A percentile compares a stretch with the other conserved stretches of the same genome.
phyloP scores from a whole-genome alignment of 2,888 invertebrate species.

The Epicampocera succincta region DNA sequence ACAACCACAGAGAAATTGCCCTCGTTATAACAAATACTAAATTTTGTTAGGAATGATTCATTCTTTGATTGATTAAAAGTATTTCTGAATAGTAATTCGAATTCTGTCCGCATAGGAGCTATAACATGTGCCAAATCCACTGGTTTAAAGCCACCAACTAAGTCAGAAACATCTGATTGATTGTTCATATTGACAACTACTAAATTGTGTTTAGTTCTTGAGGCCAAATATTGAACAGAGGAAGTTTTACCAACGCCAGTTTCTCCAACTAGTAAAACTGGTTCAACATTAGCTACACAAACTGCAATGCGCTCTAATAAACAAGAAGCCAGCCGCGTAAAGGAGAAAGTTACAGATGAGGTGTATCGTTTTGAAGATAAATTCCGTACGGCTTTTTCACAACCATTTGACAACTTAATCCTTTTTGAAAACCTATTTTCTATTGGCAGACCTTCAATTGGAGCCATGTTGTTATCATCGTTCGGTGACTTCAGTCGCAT shows the following conservation, averaged over 20 bases:
- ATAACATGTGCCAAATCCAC: slow-evolving; percentile 93
- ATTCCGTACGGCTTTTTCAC: slow-evolving; percentile 61
- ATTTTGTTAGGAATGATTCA: slow-evolving; percentile 89
- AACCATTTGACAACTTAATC: slow-evolving; percentile 74
- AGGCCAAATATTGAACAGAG: slow-evolving; percentile 94
- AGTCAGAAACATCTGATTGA: slow-evolving; percentile 97
- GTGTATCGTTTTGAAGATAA: slow-evolving; percentile 75
- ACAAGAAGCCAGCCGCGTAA: slow-evolving; percentile 90
- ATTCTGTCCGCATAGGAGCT: slow-evolving; percentile 90
- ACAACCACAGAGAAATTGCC: slow-evolving; percentile 88
- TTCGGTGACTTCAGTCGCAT: slow-evolving; percentile 70
- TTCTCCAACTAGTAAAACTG: slow-evolving; percentile 97
- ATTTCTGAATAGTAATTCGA: slow-evolving; percentile 90
- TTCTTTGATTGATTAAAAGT: slow-evolving; percentile 91
- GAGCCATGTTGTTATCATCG: slow-evolving; percentile 20
- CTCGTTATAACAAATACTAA: slow-evolving; percentile 89
- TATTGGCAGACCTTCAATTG: slow-evolving; percentile 38
- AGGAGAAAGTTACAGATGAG: slow-evolving; percentile 86
- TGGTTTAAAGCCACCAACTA: slow-evolving; percentile 98
- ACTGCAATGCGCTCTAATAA: slow-evolving; percentile 94
- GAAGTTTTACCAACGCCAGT: slow-evolving; percentile 99
- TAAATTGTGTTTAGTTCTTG: slow-evolving; percentile 91
- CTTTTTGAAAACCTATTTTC: slow-evolving; percentile 73
- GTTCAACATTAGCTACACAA: slow-evolving; percentile 91
- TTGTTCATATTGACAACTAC: slow-evolving; percentile 99